Percentiles rank a stretch among this genome's conserved stretches.
phyloP scores from a whole-genome alignment of 92 coral and sea anemone species.

The Umimayanthus chanpuru region DNA sequence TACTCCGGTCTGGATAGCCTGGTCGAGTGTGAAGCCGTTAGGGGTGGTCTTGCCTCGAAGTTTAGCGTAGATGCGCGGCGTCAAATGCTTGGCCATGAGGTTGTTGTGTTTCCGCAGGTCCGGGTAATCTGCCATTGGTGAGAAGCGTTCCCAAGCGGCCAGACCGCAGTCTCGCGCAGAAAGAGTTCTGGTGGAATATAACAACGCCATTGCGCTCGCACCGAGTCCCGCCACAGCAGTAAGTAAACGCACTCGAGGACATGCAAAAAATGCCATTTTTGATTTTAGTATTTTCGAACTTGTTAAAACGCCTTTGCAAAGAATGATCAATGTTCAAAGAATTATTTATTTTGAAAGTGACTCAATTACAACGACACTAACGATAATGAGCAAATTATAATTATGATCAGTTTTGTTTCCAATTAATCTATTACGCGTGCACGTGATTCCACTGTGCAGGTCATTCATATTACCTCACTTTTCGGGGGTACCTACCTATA shows the following conservation, averaged over 20 bases:
- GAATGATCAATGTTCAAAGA: background rate
- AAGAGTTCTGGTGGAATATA: slow-evolving; percentile 38
- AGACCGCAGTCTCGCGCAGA: slow-evolving; percentile 36
- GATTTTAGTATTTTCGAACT: background rate
- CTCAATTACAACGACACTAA: slow-evolving; percentile 1
- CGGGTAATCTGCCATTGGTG: slow-evolving; percentile 85
- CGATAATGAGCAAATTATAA: background rate
- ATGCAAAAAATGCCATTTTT: slow-evolving; percentile 57
- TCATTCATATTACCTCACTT: too few relatives aligned
- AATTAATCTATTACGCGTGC: background rate
- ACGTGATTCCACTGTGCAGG: background rate
- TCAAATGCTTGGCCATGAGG: slow-evolving; percentile 92
- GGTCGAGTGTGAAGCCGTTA: slow-evolving; percentile 84
- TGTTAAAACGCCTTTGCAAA: background rate
- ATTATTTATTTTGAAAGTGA: background rate
- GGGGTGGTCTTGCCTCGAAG: slow-evolving; percentile 78
- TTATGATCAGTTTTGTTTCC: background rate
- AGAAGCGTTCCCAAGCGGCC: slow-evolving; percentile 30
- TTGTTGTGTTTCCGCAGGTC: slow-evolving; percentile 90
- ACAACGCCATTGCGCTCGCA: slow-evolving; percentile 39
- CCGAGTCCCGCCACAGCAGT: slow-evolving; percentile 49
- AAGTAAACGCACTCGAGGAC: slow-evolving; percentile 40
- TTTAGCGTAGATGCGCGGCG: slow-evolving; percentile 86
- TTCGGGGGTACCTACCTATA: too few relatives aligned
- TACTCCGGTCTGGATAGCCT: slow-evolving; percentile 86